phyloP scores from a whole-genome alignment of 1,140 invertebrate genomes.

The Leptopilina clavipes region DNA sequence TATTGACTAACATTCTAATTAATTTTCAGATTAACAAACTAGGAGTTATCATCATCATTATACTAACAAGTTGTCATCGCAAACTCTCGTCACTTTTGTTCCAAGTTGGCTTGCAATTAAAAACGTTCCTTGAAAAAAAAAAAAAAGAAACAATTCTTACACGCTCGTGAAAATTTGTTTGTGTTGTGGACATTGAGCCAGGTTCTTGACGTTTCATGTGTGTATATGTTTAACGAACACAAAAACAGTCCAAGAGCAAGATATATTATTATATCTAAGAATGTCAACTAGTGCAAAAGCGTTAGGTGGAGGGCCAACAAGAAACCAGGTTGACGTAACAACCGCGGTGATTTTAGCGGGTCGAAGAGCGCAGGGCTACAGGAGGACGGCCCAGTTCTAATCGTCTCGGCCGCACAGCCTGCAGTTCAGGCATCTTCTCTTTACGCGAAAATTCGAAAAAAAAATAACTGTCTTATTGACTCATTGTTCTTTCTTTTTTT shows the following conservation, averaged over 20 bases:
- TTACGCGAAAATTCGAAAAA: not conserved
- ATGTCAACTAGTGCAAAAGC: slow-evolving; percentile 14
- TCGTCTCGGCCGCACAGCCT: slow-evolving; percentile 10
- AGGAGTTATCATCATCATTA: slow-evolving; percentile 4
- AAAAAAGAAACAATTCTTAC: not conserved
- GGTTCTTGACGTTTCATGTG: not conserved
- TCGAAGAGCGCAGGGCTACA: slow-evolving; percentile 30
- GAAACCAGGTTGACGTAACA: slow-evolving; percentile 21
- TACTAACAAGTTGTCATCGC: not conserved
- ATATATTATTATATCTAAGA: slow-evolving; percentile 4
- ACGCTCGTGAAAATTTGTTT: not conserved
- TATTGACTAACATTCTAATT: not conserved
- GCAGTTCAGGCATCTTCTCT: not conserved
- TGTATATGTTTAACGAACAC: no score
- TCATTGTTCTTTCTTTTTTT: not conserved
- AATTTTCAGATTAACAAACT: slow-evolving; percentile 16
- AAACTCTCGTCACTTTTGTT: not conserved
- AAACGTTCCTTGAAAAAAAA: not conserved
- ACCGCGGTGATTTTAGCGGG: slow-evolving; percentile 8
- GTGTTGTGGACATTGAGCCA: not conserved
- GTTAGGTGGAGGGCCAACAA: slow-evolving; percentile 11
- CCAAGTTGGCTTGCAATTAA: slow-evolving; percentile 14
- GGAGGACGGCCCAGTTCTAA: not conserved
- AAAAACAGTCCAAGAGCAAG: slow-evolving; percentile 10
- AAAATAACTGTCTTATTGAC: not conserved